phyloP scores from a whole-genome alignment of 2,113 vertebrate species.

The Ornithorhynchus anatinus region DNA sequence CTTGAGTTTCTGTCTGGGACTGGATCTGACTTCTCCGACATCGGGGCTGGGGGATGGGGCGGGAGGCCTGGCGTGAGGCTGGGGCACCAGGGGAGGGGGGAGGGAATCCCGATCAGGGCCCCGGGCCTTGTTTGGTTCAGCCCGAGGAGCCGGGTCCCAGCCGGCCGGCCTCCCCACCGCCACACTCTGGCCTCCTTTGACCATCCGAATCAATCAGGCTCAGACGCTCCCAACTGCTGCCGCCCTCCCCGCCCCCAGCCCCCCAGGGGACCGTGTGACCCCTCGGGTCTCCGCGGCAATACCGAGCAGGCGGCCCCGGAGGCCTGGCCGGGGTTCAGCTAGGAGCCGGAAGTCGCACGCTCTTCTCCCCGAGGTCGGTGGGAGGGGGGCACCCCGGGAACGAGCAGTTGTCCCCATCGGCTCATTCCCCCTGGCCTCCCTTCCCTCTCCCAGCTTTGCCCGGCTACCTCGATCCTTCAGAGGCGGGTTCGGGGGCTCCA shows the following conservation, averaged over 20 bases:
- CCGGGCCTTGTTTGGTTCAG: conserved; percentile 80
- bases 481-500: neutral
- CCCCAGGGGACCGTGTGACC: too few species aligned
- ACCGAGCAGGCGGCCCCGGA: too few species aligned
- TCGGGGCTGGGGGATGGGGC: neutral
- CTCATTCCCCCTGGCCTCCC: conserved; percentile 73
- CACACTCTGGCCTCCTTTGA: conserved; percentile 81
- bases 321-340: conserved; percentile 79
- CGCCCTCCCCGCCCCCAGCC: too few species aligned
- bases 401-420: conserved; percentile 88
- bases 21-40: too few species aligned
- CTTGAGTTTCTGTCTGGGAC: too few species aligned
- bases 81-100: neutral
- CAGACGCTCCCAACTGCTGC: conserved; percentile 89
- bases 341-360: conserved; percentile 76
- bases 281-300: too few species aligned
- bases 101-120: conserved; percentile 76
- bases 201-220: conserved; percentile 82
- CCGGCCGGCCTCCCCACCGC: conserved; percentile 80
- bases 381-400: conserved; percentile 84
- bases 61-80: neutral
- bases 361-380: conserved; percentile 89
- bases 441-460: neutral
- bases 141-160: conserved; percentile 77
- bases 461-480: neutral